Percentiles rank a stretch among this genome's conserved stretches.
Conservation (phyloP, 2,797 vertebrate genomes). For the Miichthys miiuy region DNA sequence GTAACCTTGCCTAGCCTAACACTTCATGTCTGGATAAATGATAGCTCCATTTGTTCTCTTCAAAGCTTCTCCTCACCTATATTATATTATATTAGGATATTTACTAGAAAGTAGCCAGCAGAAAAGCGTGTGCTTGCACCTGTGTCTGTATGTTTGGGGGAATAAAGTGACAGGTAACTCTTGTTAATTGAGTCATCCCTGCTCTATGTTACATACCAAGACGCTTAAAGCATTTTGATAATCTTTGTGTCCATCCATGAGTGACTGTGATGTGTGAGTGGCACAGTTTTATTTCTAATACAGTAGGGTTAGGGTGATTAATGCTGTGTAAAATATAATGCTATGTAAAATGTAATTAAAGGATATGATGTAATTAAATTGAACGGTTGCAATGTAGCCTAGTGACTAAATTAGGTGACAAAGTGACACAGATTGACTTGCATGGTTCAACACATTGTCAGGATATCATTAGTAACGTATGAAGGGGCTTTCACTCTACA, state of each 20-base stretch:
- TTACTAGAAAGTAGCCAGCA: background rate
- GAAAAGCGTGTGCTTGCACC: background rate
- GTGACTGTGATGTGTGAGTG: slow-evolving; percentile 13
- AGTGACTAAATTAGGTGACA: slow-evolving; percentile 41
- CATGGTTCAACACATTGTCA: slow-evolving; percentile 28
- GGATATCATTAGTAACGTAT: slow-evolving; percentile 19
- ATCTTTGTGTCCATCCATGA: slow-evolving; percentile 19
- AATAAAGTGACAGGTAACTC: background rate
- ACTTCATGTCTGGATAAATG: slow-evolving; percentile 63
- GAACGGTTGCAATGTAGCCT: slow-evolving; percentile 13
- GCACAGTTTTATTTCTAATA: slow-evolving; percentile 8
- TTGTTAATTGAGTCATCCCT: slow-evolving; percentile 3
- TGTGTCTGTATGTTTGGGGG: background rate
- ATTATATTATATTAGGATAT: no score
- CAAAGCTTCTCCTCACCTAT: slow-evolving; percentile 23
- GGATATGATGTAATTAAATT: background rate
- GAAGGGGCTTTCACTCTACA: slow-evolving; percentile 8
- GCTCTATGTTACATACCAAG: background rate
- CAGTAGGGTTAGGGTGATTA: slow-evolving; percentile 28
- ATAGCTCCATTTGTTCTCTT: slow-evolving; percentile 56
- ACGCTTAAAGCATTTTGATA: background rate
- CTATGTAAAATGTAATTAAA: slow-evolving; percentile 46
- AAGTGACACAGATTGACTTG: slow-evolving; percentile 21
- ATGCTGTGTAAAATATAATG: no score
- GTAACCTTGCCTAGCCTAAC: slow-evolving; percentile 57